These are phyloP conservation scores for Polymixis lichenea DNA, from an alignment of 2,888 invertebrate species.

Conservation along the genomic window DNA sequence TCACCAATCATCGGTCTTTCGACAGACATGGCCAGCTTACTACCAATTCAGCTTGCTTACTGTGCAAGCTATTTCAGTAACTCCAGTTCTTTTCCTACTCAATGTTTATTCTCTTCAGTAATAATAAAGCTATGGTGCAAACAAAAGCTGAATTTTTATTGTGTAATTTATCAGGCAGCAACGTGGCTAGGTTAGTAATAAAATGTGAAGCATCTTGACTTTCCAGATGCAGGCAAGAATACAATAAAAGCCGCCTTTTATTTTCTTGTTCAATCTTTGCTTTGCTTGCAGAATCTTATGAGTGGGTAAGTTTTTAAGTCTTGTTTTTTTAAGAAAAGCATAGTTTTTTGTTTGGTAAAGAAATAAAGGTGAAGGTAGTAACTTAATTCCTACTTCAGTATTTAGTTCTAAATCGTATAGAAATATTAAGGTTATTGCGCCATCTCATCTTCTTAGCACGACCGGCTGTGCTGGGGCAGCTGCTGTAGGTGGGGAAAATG, in stretches of 20 bases:
- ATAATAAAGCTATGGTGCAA: constrained; percentile 11
- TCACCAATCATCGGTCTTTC: too few species aligned
- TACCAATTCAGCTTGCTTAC: too few species aligned
- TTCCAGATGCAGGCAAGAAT: constrained; percentile 9
- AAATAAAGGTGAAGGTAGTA: too few species aligned
- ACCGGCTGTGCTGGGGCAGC: too few species aligned
- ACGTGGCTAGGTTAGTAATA: constrained; percentile 16
- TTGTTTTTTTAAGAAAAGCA: neutral
- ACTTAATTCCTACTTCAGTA: neutral
- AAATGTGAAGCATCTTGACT: constrained; percentile 43
- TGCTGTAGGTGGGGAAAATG: too few species aligned
- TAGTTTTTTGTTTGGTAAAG: neutral
- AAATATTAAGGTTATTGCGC: neutral
- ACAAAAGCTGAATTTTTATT: constrained; percentile 34
- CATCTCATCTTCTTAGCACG: too few species aligned
- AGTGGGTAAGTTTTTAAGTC: neutral
- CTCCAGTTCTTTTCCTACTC: too few species aligned
- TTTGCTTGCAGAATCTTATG: constrained; percentile 21
- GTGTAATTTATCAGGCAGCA: constrained; percentile 24
- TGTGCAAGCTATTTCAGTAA: too few species aligned
- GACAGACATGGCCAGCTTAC: too few species aligned
- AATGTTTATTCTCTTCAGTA: constrained; percentile 14
- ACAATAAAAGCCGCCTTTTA: constrained; percentile 31
- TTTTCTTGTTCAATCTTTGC: constrained; percentile 8
- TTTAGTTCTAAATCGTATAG: neutral